Evolutionary conservation across 2,797 vertebrate genomes (phyloP).

Genomic region (Premnoplex brunnescens): DNA sequence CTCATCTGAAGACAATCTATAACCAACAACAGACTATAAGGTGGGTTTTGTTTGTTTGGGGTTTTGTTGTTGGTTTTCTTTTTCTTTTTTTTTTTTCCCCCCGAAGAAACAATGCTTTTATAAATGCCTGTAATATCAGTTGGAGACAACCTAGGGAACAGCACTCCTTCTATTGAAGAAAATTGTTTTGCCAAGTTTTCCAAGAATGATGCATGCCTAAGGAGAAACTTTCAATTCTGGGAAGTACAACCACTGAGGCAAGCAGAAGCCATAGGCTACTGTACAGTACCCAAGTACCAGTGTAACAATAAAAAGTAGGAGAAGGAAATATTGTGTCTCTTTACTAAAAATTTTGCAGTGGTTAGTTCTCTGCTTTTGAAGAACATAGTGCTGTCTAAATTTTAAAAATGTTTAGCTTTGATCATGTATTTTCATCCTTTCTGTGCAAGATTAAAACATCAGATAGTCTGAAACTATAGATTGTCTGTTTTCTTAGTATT

Average conservation of each 20-base stretch:
- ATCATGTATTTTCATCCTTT: not conserved
- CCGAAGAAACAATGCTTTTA: not conserved
- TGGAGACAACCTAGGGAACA: not conserved
- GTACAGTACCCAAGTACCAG: not conserved
- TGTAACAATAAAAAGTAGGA: not conserved
- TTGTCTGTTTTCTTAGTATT: not conserved
- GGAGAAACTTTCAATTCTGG: not conserved
- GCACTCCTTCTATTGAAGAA: not conserved
- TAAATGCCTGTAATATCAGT: not conserved
- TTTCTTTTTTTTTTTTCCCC: not conserved
- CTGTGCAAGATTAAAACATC: not conserved
- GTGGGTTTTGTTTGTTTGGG: no score
- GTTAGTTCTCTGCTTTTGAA: not conserved
- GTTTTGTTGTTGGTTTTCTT: not conserved
- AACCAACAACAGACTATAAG: not conserved
- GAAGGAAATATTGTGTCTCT: not conserved
- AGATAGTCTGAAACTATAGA: not conserved
- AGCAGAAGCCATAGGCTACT: not conserved
- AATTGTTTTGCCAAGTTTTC: not conserved
- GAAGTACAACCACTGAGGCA: not conserved
- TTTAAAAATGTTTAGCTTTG: not conserved
- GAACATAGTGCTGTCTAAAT: not conserved
- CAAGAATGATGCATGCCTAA: not conserved
- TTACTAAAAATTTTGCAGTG: not conserved
- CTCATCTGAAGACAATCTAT: not conserved